Percentiles rank a stretch among this genome's conserved stretches.
Evolutionary conservation across 1,140 invertebrate genomes (phyloP).

Genomic region (Ostrea edulis): DNA sequence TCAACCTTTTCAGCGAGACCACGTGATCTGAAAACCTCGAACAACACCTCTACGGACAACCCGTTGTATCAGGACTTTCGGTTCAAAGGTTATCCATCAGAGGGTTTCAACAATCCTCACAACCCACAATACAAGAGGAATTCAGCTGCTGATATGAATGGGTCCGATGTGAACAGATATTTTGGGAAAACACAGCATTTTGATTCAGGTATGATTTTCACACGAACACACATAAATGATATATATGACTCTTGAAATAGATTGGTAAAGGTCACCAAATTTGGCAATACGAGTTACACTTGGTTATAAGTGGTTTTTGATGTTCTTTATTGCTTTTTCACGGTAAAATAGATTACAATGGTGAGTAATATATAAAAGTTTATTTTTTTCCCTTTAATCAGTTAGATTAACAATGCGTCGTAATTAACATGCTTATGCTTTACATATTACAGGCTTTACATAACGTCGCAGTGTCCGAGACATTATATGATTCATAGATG

Average conservation of each 20-base stretch:
- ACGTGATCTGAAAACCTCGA: conserved; percentile 30
- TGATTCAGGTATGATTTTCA: conserved; percentile 57
- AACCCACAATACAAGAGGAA: conserved; percentile 51
- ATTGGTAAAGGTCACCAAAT: neutral
- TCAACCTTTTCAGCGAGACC: conserved; percentile 44
- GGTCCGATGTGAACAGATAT: conserved; percentile 41
- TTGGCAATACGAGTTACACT: no score
- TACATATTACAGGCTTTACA: no score
- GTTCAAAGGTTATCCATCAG: conserved; percentile 56
- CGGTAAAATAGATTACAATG: neutral
- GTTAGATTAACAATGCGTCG: neutral
- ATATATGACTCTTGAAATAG: neutral
- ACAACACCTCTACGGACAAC: neutral
- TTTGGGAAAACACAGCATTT: conserved; percentile 59
- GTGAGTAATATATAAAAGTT: conserved; percentile 33
- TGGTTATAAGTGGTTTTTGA: neutral
- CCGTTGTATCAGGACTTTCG: conserved; percentile 53
- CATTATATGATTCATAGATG: no score
- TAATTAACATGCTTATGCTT: conserved; percentile 4
- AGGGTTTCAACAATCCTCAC: conserved; percentile 52
- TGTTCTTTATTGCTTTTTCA: neutral
- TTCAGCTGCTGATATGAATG: conserved; percentile 53
- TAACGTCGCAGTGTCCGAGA: no score
- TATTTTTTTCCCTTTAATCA: neutral
- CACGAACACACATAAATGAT: no score